Conservation (phyloP, 2,113 vertebrate species). For the Aegithalos caudatus region DNA sequence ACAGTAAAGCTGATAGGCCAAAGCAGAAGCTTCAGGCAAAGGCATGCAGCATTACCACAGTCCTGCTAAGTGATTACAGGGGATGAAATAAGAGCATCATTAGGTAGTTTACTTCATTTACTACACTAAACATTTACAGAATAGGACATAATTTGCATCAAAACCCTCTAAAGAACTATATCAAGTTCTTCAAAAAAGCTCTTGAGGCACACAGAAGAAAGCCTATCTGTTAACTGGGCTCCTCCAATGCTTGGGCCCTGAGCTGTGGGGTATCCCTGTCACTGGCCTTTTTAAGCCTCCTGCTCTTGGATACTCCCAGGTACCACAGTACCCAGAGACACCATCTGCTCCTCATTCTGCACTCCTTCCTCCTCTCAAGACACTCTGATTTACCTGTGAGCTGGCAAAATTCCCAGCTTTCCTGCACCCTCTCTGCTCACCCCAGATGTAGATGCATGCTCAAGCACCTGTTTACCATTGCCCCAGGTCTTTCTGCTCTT, state of each 20-base stretch:
- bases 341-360: background rate
- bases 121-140: background rate
- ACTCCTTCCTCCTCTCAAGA: background rate
- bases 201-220: background rate
- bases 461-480: background rate
- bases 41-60: rapidly evolving
- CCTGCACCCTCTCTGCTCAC: background rate
- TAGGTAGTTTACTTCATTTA: background rate
- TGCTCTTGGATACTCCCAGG: rapidly evolving
- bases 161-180: background rate
- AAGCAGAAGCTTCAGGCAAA: background rate
- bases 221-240: background rate
- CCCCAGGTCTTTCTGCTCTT: background rate
- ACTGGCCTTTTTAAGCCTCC: background rate
- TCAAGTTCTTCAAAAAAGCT: background rate
- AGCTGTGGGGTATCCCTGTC: background rate
- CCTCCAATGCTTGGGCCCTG: background rate
- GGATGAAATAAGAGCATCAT: background rate
- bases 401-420: background rate
- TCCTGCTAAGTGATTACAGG: background rate
- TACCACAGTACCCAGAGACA: background rate
- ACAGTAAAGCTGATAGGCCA: background rate
- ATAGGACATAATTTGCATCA: background rate
- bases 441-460: rapidly evolving
- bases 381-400: background rate